These are phyloP conservation scores for Procapra przewalskii DNA, from an alignment of 2,113 vertebrate species.

Conservation along the genomic window DNA sequence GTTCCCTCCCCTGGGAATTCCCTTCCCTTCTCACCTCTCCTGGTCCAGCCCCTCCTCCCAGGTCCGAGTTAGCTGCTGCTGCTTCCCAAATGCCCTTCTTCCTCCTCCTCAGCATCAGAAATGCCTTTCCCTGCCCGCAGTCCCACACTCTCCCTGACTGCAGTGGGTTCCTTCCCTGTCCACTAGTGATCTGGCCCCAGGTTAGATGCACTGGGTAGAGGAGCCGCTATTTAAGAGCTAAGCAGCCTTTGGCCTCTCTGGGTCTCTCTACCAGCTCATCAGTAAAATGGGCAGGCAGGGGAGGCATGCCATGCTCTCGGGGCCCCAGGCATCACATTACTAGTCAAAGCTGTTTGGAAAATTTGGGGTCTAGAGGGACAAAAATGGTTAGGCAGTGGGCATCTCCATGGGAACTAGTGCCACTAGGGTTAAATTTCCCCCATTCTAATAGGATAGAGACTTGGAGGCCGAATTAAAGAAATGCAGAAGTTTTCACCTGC, in stretches of 20 bases:
- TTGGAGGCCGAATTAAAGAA: neutral
- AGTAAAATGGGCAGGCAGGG: neutral
- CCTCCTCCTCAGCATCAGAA: neutral
- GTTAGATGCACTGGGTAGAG: neutral
- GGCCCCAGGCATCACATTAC: neutral
- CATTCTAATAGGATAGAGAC: neutral
- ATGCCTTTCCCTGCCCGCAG: neutral
- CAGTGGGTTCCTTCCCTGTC: neutral
- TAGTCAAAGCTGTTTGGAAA: neutral
- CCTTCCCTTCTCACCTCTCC: neutral
- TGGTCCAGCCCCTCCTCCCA: neutral
- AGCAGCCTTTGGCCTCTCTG: neutral
- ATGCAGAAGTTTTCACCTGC: neutral
- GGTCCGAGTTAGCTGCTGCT: neutral
- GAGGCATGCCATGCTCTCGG: neutral
- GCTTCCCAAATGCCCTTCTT: neutral
- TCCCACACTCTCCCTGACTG: neutral
- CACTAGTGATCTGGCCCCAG: neutral
- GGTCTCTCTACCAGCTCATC: neutral
- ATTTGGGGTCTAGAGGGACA: neutral
- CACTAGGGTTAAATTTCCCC: neutral
- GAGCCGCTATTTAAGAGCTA: neutral
- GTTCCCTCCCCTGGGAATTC: rapidly evolving
- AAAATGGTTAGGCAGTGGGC: neutral
- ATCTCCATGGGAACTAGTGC: neutral